Evolutionary conservation across 2,888 invertebrate genomes (phyloP).

Genomic region (Dryococelus australis): DNA sequence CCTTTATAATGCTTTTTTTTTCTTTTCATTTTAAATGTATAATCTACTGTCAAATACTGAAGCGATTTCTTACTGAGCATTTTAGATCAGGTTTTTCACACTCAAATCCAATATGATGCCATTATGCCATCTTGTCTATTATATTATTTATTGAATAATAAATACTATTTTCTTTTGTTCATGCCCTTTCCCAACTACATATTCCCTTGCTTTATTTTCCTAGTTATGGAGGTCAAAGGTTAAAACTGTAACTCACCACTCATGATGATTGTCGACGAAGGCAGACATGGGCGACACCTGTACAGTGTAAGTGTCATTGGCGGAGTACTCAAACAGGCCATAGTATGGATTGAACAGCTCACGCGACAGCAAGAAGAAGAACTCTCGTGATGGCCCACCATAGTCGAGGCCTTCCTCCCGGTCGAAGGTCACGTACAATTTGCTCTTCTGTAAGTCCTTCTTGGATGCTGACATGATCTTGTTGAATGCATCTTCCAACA

Average conservation of each 20-base stretch:
- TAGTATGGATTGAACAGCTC: conserved; percentile 99
- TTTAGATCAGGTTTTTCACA: no score
- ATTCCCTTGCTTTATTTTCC: no score
- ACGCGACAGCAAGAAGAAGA: conserved; percentile 96
- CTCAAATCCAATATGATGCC: no score
- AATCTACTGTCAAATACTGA: no score
- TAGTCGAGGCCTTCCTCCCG: conserved; percentile 98
- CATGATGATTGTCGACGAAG: conserved; percentile 95
- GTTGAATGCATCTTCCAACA: conserved; percentile 95
- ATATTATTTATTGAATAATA: no score
- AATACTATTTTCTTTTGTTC: no score
- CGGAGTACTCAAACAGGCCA: conserved; percentile 97
- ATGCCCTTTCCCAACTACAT: no score
- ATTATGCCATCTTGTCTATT: no score
- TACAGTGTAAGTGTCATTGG: conserved; percentile 97
- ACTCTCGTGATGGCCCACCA: conserved; percentile 96
- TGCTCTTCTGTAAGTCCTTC: conserved; percentile 94
- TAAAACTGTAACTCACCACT: conserved; percentile 72
- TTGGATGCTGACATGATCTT: conserved; percentile 96
- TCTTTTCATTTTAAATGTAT: no score
- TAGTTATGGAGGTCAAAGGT: no score
- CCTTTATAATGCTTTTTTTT: no score
- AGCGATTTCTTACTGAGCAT: no score
- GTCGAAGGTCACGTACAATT: conserved; percentile 91
- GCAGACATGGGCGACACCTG: conserved; percentile 95